Base-by-base conservation (phyloP, 2,888 invertebrate genomes). In the Drosophila recens region DNA sequence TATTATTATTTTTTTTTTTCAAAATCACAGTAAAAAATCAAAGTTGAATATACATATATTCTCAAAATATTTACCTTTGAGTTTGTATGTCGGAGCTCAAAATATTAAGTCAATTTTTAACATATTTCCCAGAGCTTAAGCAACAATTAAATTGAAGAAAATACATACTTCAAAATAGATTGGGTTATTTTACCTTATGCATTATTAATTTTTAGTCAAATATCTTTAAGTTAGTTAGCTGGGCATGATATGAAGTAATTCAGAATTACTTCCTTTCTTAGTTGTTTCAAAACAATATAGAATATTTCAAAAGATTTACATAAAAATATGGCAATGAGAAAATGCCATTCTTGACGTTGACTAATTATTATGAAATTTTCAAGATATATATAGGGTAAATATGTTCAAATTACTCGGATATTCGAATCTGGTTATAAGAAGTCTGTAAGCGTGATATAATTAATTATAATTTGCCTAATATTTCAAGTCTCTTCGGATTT, bases 391-490 rank as follows among this genome's bases (percentile, higher is more conserved):
- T n/a, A 38, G 38, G 13, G 38, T 27, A 27, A 27, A 4, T 38
- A 38, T 30, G 8, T 30, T 30, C 30, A 30, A 6, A n/a, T 38
- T 38, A 6, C n/a, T 45, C 1, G 13, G 1, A 27, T 23, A 23
- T 45, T 45, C 13, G 13, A 45, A 13, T 45, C 23, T 5, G 23
- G 6, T 36, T 23, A 38, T 52, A 13, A n/a, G 5, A 8, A n/a
- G 45, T 27, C 27, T 15, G 23, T 53, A 23, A 54, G 42, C 33
- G 11, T 13, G 10, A 1, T 20, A 30, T 43, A 62, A 62, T 53
- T 36, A 46, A 62, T 62, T 53, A 45, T 36, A 36, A 46, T 62
- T 53, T 27, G 45, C 30, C 36, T 36, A 53, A 42, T 49, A 49
- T 40, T 33, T 49, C 20, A 38, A 48, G 38, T 23, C 42, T 49